A percentile compares a stretch with the other conserved stretches of the same genome.
Conservation (phyloP, 2,113 vertebrate genomes). For the Monopterus albus region DNA sequence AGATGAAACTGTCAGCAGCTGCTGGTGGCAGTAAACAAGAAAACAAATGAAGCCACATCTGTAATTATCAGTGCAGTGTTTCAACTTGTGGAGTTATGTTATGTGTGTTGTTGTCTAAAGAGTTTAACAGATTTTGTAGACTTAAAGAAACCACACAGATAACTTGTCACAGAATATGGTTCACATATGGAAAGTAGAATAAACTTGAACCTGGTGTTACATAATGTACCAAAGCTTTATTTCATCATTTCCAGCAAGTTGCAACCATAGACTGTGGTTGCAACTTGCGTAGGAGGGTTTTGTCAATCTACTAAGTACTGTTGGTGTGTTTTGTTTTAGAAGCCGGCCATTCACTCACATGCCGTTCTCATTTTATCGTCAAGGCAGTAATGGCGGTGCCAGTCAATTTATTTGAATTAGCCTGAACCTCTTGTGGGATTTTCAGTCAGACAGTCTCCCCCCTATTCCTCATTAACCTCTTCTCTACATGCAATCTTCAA, state of each 20-base stretch:
- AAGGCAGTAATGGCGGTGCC: background rate
- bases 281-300: no score
- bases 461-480: background rate
- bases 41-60: slow-evolving; percentile 26
- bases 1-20: slow-evolving; percentile 40
- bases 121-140: background rate
- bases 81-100: background rate
- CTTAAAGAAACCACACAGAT: background rate
- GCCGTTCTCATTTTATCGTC: background rate
- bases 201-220: no score
- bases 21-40: slow-evolving; percentile 28
- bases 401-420: slow-evolving; percentile 12
- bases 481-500: slow-evolving; percentile 9
- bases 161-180: no score
- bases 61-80: background rate
- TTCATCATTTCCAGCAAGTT: background rate
- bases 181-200: no score
- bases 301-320: no score
- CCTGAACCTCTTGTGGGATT: slow-evolving; percentile 17
- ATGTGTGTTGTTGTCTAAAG: background rate
- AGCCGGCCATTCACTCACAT: no score
- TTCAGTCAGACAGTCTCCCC: slow-evolving; percentile 8
- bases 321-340: background rate
- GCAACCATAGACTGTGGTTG: no score
- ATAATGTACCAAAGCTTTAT: background rate